Base-by-base conservation (phyloP, 30 jellyfish, hydroid and myxozoan species). In the Hydractinia echinata region DNA sequence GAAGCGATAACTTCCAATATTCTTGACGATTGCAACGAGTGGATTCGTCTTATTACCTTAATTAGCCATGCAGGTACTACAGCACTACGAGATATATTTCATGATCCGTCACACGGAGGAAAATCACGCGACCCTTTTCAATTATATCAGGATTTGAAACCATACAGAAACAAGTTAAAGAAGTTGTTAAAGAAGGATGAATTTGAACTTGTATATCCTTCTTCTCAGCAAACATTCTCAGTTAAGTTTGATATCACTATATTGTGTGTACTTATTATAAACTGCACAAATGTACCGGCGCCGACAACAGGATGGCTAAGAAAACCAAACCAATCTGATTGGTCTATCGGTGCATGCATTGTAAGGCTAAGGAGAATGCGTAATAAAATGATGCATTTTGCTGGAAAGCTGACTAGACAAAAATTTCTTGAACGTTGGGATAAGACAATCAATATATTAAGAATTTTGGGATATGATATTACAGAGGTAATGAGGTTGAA, bases 1-100 rank as follows among this genome's bases (percentile, higher is more conserved):
- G 2, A 30, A 30, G 44, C 44, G 2, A 30, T 30, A 30, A 30
- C 44, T 30, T 30, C 44, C 44, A 30, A 30, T 30, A 30, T 30
- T 30, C 44, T 30, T 30, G 44, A 30, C 44, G 44, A 30, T 30
- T 30, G 44, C 44, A 30, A 30, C 44, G 44, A 30, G 44, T 64
- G 74, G 74, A n/a, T 64, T 44, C 74, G 74, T 64, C 74, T 64
- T 64, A 6, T 64, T 64, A 64, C 74, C 8, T 64, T 64, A 64
- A 44, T 64, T 44, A 51, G 19, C 51, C 18, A 64, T 51, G 74
- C 74, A n/a, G 74, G 74, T 5, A 64, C 74, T 51, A 3, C 74
- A 7, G 74, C 74, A n/a, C 39, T 64, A 64, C 74, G 74, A 64
- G 18, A 64, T 13, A 64, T 64, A 6, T 64, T 64, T 6, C 74